A percentile compares a stretch with the other conserved stretches of the same genome.
phyloP scores from a whole-genome alignment of 2,888 invertebrate genomes.

The Drosophila neonasuta region DNA sequence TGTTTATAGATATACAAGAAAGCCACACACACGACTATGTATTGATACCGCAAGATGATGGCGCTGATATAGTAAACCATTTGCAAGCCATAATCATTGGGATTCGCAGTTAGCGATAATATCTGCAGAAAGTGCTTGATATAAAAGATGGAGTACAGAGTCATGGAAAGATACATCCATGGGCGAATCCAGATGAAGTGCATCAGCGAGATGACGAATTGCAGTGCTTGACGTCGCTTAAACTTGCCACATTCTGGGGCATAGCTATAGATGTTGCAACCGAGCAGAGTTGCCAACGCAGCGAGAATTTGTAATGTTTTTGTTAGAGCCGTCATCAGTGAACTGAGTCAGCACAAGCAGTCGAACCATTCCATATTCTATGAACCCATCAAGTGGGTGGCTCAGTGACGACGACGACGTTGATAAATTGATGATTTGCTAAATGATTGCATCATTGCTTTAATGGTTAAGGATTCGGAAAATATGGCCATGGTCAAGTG shows the following conservation, averaged over 20 bases:
- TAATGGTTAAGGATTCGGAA: conserved; percentile 36
- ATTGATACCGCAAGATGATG: conserved; percentile 2
- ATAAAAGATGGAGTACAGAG: background rate
- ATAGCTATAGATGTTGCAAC: conserved; percentile 53
- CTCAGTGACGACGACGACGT: conserved; percentile 32
- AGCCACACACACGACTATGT: background rate
- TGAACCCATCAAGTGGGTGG: conserved; percentile 8
- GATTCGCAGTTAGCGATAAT: background rate
- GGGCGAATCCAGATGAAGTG: conserved; percentile 54
- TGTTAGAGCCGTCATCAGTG: conserved; percentile 56
- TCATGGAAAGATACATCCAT: conserved; percentile 14
- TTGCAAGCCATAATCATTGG: background rate
- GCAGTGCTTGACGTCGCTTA: conserved; percentile 2
- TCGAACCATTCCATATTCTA: conserved; percentile 6
- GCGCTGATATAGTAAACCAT: conserved; percentile 24
- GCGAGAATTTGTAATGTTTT: conserved; percentile 38
- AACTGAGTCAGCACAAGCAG: conserved; percentile 36
- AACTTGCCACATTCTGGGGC: conserved; percentile 22
- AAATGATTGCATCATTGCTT: conserved; percentile 52
- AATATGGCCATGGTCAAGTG: conserved; percentile 18
- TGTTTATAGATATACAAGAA: conserved; percentile 30
- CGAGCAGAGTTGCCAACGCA: conserved; percentile 36
- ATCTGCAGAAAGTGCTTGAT: accelerated
- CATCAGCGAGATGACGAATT: conserved; percentile 18
- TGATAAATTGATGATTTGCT: conserved; percentile 46